phyloP scores from a whole-genome alignment of 2,113 vertebrate species.

The Catharus minimus region DNA sequence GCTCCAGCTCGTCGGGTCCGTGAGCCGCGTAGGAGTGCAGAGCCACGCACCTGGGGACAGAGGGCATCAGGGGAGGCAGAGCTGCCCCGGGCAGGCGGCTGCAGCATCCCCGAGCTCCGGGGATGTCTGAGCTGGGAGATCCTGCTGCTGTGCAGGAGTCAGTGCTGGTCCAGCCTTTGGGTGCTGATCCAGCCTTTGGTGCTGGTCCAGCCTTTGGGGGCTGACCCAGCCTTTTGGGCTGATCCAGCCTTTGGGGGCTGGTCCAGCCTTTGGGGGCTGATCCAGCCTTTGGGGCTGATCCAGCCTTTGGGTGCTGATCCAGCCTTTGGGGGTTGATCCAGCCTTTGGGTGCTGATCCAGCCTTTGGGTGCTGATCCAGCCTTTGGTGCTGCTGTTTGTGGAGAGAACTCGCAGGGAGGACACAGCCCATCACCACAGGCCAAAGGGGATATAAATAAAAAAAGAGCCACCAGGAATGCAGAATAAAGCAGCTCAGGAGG shows the following conservation, averaged over 20 bases:
- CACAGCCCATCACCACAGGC: background rate
- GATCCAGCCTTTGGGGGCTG: no score
- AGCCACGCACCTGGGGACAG: constrained; percentile 82
- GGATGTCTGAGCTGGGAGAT: background rate
- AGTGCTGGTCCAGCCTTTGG: no score
- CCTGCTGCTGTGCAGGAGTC: background rate
- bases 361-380: no score
- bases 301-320: no score
- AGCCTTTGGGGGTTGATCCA: no score
- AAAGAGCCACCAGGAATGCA: background rate
- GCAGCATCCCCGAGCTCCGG: rapidly evolving
- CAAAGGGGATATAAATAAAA: background rate
- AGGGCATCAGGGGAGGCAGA: background rate
- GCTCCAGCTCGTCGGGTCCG: constrained; percentile 85
- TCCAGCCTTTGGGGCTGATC: no score
- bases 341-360: no score
- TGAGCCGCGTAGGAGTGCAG: constrained; percentile 85
- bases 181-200: no score
- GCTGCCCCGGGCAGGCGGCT: background rate
- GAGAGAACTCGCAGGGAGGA: background rate
- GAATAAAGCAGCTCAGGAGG: background rate
- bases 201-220: no score
- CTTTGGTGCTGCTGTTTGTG: background rate
- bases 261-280: no score
- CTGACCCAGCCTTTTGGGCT: no score